Conservation (phyloP, 2,797 vertebrate species). For the Hoplostethus atlanticus region DNA sequence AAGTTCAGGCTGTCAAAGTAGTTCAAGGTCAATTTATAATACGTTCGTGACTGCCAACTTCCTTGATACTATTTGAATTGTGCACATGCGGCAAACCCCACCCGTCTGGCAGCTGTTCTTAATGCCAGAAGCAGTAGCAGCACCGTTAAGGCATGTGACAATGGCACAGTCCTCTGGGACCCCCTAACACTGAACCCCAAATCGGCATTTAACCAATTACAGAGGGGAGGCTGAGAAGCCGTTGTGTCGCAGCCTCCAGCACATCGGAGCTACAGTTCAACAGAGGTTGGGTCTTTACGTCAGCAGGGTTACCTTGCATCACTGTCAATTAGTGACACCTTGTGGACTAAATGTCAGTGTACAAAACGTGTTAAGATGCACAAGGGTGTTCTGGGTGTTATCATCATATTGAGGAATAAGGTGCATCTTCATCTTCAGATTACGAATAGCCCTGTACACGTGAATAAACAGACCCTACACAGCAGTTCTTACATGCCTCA, state of each 20-base stretch:
- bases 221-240: not conserved
- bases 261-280: not conserved
- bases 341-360: constrained; percentile 55
- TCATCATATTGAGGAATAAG: not conserved
- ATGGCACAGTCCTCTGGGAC: not conserved
- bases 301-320: constrained; percentile 2
- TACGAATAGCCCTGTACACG: not conserved
- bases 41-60: not conserved
- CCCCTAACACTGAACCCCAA: not conserved
- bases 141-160: not conserved
- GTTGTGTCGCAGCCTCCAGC: not conserved
- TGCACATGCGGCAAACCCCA: not conserved
- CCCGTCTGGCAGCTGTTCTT: not conserved
- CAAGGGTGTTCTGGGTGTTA: not conserved
- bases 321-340: constrained; percentile 75
- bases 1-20: not conserved
- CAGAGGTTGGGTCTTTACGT: not conserved
- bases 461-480: not conserved
- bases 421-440: not conserved
- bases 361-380: not conserved
- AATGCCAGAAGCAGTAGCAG: not conserved
- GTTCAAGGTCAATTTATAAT: not conserved
- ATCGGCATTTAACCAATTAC: not conserved
- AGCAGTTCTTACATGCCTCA: not conserved
- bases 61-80: not conserved